phyloP scores from a whole-genome alignment of 2,797 vertebrate genomes.

The Melanotaenia parkinsoni region DNA sequence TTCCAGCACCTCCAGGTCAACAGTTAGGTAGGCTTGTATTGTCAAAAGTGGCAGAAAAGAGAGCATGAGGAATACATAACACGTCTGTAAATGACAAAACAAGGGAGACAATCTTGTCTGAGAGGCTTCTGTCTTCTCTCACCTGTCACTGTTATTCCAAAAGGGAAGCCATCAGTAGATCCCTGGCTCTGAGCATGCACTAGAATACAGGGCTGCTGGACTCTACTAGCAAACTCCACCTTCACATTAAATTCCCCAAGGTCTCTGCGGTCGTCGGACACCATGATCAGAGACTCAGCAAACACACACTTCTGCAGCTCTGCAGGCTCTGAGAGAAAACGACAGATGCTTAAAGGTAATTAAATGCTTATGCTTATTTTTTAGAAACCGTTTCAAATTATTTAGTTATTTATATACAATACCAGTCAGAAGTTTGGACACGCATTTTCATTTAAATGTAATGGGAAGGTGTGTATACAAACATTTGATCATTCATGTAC shows the following conservation, averaged over 20 bases:
- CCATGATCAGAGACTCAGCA: slow-evolving; percentile 83
- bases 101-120: neutral
- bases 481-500: no score
- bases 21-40: slow-evolving; percentile 85
- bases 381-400: neutral
- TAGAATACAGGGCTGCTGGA: slow-evolving; percentile 77
- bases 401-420: no score
- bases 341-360: neutral
- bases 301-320: slow-evolving; percentile 87
- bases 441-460: no score
- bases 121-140: slow-evolving; percentile 20
- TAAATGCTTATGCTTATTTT: neutral
- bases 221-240: slow-evolving; percentile 75
- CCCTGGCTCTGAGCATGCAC: slow-evolving; percentile 84
- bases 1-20: slow-evolving; percentile 87
- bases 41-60: slow-evolving; percentile 7
- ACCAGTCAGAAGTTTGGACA: no score
- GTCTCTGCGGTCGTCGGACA: slow-evolving; percentile 79
- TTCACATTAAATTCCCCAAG: slow-evolving; percentile 83
- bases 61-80: neutral
- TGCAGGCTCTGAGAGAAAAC: slow-evolving; percentile 60
- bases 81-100: neutral
- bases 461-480: no score
- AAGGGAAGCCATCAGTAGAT: slow-evolving; percentile 77
- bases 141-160: slow-evolving; percentile 88